phyloP scores from a whole-genome alignment of 2,888 invertebrate species.

The Hermodice carunculata region DNA sequence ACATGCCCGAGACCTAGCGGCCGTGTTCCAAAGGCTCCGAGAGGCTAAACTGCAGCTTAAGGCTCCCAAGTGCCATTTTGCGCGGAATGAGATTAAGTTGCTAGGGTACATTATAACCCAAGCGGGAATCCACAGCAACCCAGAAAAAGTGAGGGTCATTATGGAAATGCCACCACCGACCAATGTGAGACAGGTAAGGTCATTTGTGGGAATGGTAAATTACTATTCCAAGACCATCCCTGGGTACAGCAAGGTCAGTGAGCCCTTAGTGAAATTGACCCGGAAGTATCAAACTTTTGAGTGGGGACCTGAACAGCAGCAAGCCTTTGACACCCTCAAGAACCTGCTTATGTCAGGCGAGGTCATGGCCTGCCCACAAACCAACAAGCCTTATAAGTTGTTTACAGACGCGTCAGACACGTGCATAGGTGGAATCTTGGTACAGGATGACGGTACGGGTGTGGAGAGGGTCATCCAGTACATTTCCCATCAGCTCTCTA shows the following conservation, averaged over 20 bases:
- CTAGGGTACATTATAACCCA: constrained; percentile 32
- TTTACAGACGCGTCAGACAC: constrained; percentile 5
- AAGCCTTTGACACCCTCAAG: background rate
- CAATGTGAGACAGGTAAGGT: constrained; percentile 14
- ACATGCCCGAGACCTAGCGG: constrained; percentile 28
- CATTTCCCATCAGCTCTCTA: background rate
- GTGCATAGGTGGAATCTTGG: constrained; percentile 3
- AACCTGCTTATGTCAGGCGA: background rate
- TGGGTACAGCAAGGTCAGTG: constrained; percentile 12
- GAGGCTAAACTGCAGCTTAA: constrained; percentile 31
- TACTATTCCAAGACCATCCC: constrained; percentile 15
- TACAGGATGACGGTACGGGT: background rate
- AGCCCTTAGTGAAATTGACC: constrained; percentile 11
- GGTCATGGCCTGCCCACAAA: constrained; percentile 2
- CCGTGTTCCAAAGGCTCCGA: constrained; percentile 21
- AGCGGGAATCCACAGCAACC: constrained; percentile 26
- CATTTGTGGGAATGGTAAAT: constrained; percentile 34
- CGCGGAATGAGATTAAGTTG: constrained; percentile 16
- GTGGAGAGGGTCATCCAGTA: constrained; percentile 5
- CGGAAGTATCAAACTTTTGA: background rate
- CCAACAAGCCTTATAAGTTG: constrained; percentile 5
- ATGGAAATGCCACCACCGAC: constrained; percentile 18
- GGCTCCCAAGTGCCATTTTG: constrained; percentile 35
- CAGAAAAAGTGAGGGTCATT: constrained; percentile 23
- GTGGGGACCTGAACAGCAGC: constrained; percentile 3